Conservation (phyloP, 2,113 vertebrate genomes). For the Cheilinus undulatus region DNA sequence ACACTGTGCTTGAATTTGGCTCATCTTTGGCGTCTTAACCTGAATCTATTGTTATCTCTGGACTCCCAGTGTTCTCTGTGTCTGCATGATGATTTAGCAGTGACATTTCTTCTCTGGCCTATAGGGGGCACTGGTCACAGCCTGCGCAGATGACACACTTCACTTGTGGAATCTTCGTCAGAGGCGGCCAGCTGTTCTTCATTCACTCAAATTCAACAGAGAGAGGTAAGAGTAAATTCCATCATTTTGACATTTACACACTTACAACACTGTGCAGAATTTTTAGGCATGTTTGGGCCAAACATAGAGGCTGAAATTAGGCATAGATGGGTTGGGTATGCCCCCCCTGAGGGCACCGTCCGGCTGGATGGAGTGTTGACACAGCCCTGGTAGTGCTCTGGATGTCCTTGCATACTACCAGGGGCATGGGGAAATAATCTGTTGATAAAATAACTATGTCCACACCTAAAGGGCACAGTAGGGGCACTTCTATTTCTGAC, state of each 20-base stretch:
- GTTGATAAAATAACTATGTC: no score
- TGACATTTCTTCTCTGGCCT: conserved; percentile 12
- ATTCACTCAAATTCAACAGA: conserved; percentile 98
- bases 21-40: neutral
- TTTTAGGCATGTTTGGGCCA: no score
- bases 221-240: conserved; percentile 87
- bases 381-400: no score
- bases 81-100: neutral
- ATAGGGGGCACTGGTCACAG: conserved; percentile 96
- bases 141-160: conserved; percentile 94
- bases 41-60: neutral
- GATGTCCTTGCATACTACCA: no score
- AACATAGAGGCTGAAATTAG: no score
- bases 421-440: no score
- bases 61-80: conserved; percentile 35
- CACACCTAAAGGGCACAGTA: no score
- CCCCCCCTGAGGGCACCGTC: no score
- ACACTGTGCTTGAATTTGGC: neutral
- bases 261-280: neutral
- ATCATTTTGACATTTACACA: neutral
- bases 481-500: no score
- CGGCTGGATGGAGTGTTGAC: no score
- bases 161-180: conserved; percentile 98
- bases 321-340: no score
- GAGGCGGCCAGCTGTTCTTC: conserved; percentile 94